These are phyloP conservation scores for Melanotaenia parkinsoni DNA, from an alignment of 2,797 vertebrate genomes.

Conservation along the genomic window DNA sequence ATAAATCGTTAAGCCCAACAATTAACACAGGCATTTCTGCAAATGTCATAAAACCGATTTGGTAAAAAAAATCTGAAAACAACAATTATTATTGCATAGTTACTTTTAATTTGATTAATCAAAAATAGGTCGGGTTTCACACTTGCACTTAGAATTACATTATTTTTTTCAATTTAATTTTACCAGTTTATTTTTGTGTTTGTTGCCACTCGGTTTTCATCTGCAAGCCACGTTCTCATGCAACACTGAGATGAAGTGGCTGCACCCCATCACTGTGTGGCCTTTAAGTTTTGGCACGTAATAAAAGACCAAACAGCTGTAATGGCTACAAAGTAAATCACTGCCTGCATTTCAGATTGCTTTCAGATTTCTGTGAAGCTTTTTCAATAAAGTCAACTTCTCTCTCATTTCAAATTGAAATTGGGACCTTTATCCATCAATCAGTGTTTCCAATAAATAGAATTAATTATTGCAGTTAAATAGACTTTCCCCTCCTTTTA, in stretches of 20 bases:
- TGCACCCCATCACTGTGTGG: constrained; percentile 11
- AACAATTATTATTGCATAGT: background rate
- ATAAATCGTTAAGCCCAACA: background rate
- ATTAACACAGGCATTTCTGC: background rate
- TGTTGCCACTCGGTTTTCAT: constrained; percentile 4
- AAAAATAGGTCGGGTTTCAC: background rate
- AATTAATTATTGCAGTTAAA: constrained; percentile 2
- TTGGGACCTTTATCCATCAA: constrained; percentile 24
- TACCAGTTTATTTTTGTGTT: background rate
- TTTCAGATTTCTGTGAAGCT: constrained; percentile 17
- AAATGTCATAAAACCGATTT: constrained; percentile 8
- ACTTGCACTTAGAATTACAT: background rate
- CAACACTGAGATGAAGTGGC: background rate
- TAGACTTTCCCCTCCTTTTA: background rate
- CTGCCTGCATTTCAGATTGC: constrained; percentile 5
- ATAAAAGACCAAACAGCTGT: constrained; percentile 33
- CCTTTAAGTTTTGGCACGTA: constrained; percentile 36
- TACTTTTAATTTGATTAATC: background rate
- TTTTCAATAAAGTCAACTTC: constrained; percentile 32
- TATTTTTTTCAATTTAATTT: background rate
- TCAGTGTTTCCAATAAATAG: background rate
- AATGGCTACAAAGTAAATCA: constrained; percentile 12
- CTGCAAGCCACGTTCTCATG: constrained; percentile 12
- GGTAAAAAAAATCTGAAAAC: constrained; percentile 1
- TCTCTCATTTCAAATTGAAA: constrained; percentile 20